Conservation (phyloP, 2,888 invertebrate genomes). For the Diloba caeruleocephala region DNA sequence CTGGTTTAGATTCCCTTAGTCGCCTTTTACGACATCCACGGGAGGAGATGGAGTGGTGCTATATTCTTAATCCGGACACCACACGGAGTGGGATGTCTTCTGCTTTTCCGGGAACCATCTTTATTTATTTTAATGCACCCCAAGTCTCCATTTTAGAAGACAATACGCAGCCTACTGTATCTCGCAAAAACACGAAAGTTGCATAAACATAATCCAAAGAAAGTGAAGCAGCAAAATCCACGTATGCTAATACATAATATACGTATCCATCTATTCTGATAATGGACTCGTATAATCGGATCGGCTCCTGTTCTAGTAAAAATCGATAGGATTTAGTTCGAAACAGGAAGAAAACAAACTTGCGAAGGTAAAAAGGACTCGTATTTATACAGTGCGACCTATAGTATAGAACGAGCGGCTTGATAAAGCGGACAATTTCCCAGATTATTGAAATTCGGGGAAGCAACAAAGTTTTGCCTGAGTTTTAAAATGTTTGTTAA, state of each 20-base stretch:
- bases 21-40: no score
- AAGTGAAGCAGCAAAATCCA: constrained; percentile 31
- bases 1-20: no score
- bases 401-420: constrained; percentile 3
- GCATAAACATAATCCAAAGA: constrained; percentile 29
- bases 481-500: no score
- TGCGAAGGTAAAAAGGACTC: constrained; percentile 35
- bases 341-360: constrained; percentile 40
- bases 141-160: background rate
- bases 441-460: no score
- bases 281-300: constrained; percentile 54
- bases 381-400: background rate
- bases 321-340: constrained; percentile 45
- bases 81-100: no score
- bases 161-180: background rate
- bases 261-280: constrained; percentile 27
- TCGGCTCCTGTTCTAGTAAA: constrained; percentile 25
- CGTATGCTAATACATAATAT: constrained; percentile 28
- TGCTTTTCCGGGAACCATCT: no score
- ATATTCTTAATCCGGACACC: no score
- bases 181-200: constrained; percentile 25
- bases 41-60: no score
- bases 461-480: no score
- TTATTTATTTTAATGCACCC: background rate
- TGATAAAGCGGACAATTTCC: background rate